A percentile compares a stretch with the other conserved stretches of the same genome.
Evolutionary conservation across 2,113 vertebrate species (phyloP).

Genomic region (Lutjanus erythropterus): DNA sequence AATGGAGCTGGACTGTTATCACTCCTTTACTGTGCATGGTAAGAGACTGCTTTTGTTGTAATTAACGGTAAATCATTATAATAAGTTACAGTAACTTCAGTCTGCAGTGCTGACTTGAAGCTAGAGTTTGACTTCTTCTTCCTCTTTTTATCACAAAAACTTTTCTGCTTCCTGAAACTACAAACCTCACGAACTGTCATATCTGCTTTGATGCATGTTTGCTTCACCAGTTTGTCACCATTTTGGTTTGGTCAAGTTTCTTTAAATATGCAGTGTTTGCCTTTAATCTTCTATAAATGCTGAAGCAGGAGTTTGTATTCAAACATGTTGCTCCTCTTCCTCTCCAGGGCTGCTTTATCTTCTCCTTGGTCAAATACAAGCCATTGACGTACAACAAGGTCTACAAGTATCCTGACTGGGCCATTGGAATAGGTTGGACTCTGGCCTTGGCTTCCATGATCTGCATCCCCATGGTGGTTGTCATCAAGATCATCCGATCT

Average conservation of each 20-base stretch:
- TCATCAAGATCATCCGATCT: slow-evolving; percentile 93
- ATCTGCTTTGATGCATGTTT: not conserved
- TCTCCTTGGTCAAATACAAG: slow-evolving; percentile 96
- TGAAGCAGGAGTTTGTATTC: not conserved
- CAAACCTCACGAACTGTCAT: not conserved
- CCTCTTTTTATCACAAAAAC: not conserved
- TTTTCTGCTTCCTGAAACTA: slow-evolving; percentile 21
- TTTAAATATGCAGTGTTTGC: not conserved
- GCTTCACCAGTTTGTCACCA: not conserved
- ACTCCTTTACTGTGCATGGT: slow-evolving; percentile 96
- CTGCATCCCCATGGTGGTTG: slow-evolving; percentile 95
- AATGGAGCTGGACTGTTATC: slow-evolving; percentile 96
- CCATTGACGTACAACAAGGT: slow-evolving; percentile 98
- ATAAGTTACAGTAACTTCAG: not conserved
- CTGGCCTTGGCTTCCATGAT: slow-evolving; percentile 96
- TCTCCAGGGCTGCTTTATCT: slow-evolving; percentile 94
- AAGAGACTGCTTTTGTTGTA: slow-evolving; percentile 52
- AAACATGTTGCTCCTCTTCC: slow-evolving; percentile 3
- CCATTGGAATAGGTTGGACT: slow-evolving; percentile 94
- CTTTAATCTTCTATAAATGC: not conserved
- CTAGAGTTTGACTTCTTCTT: not conserved
- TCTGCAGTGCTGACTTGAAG: not conserved
- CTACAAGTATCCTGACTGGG: slow-evolving; percentile 95
- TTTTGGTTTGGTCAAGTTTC: not conserved
- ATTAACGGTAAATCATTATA: not conserved